Percentiles rank a stretch among this genome's conserved stretches.
phyloP scores from a whole-genome alignment of 2,797 vertebrate species.

The Arctocebus calabarensis region DNA sequence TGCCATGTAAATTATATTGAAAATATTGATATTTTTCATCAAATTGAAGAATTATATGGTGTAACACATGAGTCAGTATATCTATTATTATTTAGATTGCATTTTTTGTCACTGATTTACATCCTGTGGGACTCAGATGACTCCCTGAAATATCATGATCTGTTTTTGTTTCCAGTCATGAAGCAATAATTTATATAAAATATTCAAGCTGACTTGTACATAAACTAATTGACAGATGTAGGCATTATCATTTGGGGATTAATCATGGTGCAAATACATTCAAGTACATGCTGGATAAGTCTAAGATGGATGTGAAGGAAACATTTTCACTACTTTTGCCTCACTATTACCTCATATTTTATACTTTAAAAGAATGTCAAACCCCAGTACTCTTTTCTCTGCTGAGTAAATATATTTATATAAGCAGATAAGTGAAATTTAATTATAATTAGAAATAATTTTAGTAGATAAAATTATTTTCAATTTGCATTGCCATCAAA shows the following conservation, averaged over 20 bases:
- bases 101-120: conserved; percentile 71
- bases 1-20: conserved; percentile 68
- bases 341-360: conserved; percentile 14
- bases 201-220: conserved; percentile 65
- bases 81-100: conserved; percentile 72
- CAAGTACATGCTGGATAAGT: conserved; percentile 8
- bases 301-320: conserved; percentile 11
- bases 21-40: conserved; percentile 72
- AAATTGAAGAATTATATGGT: conserved; percentile 67
- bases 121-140: conserved; percentile 44
- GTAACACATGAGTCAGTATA: conserved; percentile 69
- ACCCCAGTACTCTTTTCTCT: background rate
- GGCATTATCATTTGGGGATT: conserved; percentile 59
- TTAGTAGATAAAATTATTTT: conserved; percentile 39
- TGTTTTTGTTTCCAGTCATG: conserved; percentile 62
- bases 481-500: background rate
- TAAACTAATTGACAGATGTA: conserved; percentile 78
- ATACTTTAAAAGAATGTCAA: conserved; percentile 56
- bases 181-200: conserved; percentile 74
- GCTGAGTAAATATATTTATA: conserved; percentile 12
- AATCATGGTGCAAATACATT: conserved; percentile 50
- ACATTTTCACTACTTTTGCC: background rate
- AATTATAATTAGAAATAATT: conserved; percentile 48
- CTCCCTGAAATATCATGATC: conserved; percentile 68
- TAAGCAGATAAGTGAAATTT: background rate